phyloP scores from a whole-genome alignment of 2,797 vertebrate genomes.

The Dendrocincla fuliginosa region DNA sequence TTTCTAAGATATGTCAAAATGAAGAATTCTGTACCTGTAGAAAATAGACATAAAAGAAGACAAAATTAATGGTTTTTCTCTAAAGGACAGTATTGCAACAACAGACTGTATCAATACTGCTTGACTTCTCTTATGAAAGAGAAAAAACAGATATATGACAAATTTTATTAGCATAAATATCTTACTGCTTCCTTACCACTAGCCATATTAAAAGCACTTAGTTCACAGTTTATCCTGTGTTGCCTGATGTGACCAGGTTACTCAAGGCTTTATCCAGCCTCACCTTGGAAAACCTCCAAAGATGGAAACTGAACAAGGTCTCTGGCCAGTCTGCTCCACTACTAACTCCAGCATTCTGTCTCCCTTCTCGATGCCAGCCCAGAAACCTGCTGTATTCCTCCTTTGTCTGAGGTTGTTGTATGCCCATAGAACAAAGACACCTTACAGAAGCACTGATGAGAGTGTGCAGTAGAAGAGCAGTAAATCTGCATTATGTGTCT shows the following conservation, averaged over 20 bases:
- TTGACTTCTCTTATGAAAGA: neutral
- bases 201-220: neutral
- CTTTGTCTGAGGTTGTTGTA: neutral
- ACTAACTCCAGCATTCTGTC: neutral
- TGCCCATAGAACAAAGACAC: slow-evolving; percentile 15
- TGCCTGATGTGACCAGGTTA: neutral
- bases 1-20: neutral
- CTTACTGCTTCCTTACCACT: neutral
- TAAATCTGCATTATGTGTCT: slow-evolving; percentile 33
- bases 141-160: neutral
- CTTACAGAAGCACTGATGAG: slow-evolving; percentile 18
- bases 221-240: neutral
- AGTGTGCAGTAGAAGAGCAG: neutral
- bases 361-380: neutral
- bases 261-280: neutral
- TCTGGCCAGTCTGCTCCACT: neutral
- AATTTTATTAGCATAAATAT: neutral
- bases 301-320: neutral
- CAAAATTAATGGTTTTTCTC: neutral
- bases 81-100: neutral
- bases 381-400: neutral
- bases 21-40: neutral
- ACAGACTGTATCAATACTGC: neutral
- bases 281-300: neutral
- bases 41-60: neutral